A percentile compares a stretch with the other conserved stretches of the same genome.
Evolutionary conservation across 2,113 vertebrate species (phyloP).

Genomic region (Neotragus moschatus): DNA sequence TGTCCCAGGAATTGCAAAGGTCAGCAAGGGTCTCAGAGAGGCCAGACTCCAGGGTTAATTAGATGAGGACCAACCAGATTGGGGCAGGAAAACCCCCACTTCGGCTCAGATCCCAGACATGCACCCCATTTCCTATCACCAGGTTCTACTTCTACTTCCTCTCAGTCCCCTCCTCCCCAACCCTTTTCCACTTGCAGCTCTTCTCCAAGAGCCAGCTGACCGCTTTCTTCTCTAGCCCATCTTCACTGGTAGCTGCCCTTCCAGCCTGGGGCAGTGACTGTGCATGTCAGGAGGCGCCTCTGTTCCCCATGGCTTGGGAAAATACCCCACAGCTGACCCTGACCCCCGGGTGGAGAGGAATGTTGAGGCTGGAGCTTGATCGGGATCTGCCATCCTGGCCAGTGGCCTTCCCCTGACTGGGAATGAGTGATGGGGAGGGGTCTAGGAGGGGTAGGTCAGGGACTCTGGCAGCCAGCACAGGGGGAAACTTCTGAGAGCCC

Average conservation of each 20-base stretch:
- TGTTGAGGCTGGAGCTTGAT: slow-evolving; percentile 49
- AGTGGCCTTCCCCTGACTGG: not conserved
- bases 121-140: not conserved
- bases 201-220: not conserved
- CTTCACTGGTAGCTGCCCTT: not conserved
- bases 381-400: slow-evolving; percentile 57
- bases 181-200: not conserved
- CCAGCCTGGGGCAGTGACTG: not conserved
- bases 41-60: not conserved
- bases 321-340: slow-evolving; percentile 74
- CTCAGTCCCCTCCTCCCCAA: not conserved
- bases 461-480: slow-evolving; percentile 21
- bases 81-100: not conserved
- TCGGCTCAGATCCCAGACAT: not conserved
- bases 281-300: slow-evolving; percentile 57
- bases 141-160: not conserved
- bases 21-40: slow-evolving; percentile 6
- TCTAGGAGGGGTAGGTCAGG: not conserved
- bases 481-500: not conserved
- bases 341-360: slow-evolving; percentile 72
- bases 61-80: not conserved
- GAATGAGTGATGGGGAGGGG: not conserved
- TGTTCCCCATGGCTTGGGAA: slow-evolving; percentile 65
- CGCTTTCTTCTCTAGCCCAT: not conserved
- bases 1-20: not conserved